Evolutionary conservation across 2,113 vertebrate species (phyloP).

Genomic region (Gymnarchus niloticus): DNA sequence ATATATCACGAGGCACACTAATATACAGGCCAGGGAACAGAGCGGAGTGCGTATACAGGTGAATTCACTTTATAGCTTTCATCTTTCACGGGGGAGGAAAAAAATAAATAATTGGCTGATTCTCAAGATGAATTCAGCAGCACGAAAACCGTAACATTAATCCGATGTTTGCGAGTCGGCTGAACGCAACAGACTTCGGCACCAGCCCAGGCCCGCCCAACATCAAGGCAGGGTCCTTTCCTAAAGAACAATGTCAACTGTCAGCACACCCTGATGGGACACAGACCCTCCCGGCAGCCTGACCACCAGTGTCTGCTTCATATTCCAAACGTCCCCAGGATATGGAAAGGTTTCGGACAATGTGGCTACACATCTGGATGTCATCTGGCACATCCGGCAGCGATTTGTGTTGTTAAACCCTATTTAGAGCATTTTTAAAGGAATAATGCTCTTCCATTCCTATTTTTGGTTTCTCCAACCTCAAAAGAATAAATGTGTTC

Average conservation of each 20-base stretch:
- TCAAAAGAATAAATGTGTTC: neutral
- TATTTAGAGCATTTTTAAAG: neutral
- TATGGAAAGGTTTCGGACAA: neutral
- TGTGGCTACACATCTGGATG: slow-evolving; percentile 3
- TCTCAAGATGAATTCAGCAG: neutral
- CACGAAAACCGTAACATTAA: neutral
- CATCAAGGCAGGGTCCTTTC: neutral
- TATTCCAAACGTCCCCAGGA: neutral
- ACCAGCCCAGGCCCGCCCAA: neutral
- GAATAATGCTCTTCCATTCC: neutral
- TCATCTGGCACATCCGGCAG: neutral
- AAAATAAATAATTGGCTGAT: neutral
- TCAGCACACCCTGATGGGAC: neutral
- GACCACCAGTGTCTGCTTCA: neutral
- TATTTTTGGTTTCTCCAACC: neutral
- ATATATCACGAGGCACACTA: too few relatives aligned
- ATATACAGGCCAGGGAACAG: slow-evolving; percentile 23
- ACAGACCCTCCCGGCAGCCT: neutral
- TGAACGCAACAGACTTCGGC: neutral
- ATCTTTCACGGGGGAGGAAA: too few relatives aligned
- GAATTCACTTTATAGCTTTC: neutral
- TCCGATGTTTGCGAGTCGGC: neutral
- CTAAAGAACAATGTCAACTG: neutral
- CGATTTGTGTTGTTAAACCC: neutral
- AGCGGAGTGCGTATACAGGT: too few relatives aligned